These are phyloP conservation scores for Rhea pennata DNA, from an alignment of 2,113 vertebrate genomes.

Conservation along the genomic window DNA sequence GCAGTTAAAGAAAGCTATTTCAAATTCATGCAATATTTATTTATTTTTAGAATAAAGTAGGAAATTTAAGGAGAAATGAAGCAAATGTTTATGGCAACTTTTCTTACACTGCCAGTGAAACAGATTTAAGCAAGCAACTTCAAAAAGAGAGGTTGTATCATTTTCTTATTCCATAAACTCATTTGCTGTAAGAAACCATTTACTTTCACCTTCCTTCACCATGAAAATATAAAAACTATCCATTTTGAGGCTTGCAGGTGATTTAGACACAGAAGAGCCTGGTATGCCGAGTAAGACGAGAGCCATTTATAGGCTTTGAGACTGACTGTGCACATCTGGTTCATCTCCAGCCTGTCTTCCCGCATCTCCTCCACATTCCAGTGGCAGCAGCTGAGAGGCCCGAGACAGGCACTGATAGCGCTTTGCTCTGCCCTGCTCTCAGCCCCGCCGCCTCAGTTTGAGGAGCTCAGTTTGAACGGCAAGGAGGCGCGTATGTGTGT, in stretches of 20 bases:
- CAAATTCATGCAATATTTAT: background rate
- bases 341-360: constrained; percentile 76
- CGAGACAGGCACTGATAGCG: constrained; percentile 32
- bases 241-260: background rate
- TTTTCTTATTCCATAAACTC: background rate
- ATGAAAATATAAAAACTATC: background rate
- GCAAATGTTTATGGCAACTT: background rate
- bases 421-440: background rate
- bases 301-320: background rate
- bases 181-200: background rate
- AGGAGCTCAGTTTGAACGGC: background rate
- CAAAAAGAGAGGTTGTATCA: background rate
- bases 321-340: constrained; percentile 50
- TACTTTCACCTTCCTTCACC: background rate
- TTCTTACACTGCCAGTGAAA: background rate
- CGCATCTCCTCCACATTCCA: constrained; percentile 91
- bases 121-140: background rate
- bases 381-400: constrained; percentile 47
- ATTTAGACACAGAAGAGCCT: constrained; percentile 2
- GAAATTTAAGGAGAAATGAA: background rate
- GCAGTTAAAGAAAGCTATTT: background rate
- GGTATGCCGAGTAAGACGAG: background rate
- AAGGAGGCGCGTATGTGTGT: background rate
- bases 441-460: background rate
- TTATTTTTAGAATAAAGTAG: background rate